Evolutionary conservation across 1,140 invertebrate species (phyloP), one percentile per base, ranked within the genome.

Genomic region (Drosophila pruinosa): DNA sequence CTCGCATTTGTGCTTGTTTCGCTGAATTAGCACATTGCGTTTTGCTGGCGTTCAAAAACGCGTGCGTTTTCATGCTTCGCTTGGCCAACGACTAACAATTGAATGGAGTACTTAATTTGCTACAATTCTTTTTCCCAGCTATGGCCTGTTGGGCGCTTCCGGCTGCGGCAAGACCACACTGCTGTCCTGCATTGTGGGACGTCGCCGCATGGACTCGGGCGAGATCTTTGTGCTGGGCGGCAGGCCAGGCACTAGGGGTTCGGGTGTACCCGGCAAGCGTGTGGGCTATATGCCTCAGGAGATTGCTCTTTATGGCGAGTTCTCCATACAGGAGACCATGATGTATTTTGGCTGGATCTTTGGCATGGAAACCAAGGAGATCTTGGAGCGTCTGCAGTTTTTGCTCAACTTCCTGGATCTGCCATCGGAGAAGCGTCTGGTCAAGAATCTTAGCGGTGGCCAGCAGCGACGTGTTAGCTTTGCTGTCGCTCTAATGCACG

Each of bases 271-370:
- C 0, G 97, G 97, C 7, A 96, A 96, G 85, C 93, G 96, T 6
- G 96, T 96, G 10, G 95, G 95, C 5, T 96, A 96, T 90, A 96
- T 96, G 95, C 95, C 95, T 0, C 95, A 98, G 91, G 98, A 99
- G 92, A 97, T 98, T 17, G 98, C 98, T 0, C 92, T 99, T 0
- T 99, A 98, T 91, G 96, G 96, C 0, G 97, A 99, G 91, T 98
- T 99, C 91, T 97, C 97, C 0, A 99, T 99, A 68, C 94, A 95
- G 63, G 98, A 99, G 91, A 99, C 97, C 0, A 96, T 99, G 94
- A 95, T 96, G 93, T 99, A 98, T 90, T 99, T 99, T 91, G 98
- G 98, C n/a, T 96, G 97, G 94, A 96, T 99, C 75, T 97, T 98
- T 89, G 96, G 97, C 56, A 98, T 99, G 97, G 93, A 94, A 75